phyloP scores from a whole-genome alignment of 1,140 invertebrate genomes.

The Diachasma alloeum region DNA sequence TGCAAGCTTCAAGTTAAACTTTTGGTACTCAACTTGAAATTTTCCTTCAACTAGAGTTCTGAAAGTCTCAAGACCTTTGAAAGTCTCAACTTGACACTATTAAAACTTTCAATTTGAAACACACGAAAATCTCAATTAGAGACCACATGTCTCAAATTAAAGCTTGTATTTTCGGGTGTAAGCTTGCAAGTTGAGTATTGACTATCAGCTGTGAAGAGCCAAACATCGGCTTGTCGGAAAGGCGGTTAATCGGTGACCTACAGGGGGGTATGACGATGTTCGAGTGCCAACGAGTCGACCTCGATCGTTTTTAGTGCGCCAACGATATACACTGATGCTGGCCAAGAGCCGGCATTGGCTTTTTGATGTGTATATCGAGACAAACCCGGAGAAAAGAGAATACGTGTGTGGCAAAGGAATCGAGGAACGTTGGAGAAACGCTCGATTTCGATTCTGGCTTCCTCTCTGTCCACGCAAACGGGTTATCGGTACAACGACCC shows the following conservation, averaged over 20 bases:
- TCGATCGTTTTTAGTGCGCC: constrained; percentile 55
- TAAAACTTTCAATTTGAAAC: too few relatives aligned
- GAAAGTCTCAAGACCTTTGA: too few relatives aligned
- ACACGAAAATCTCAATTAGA: too few relatives aligned
- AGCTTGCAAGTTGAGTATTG: background rate
- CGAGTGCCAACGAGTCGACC: constrained; percentile 43
- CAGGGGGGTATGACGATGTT: constrained; percentile 21
- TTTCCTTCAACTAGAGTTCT: too few relatives aligned
- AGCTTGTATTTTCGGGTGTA: too few relatives aligned
- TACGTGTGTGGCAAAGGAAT: background rate
- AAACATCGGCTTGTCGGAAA: constrained; percentile 34
- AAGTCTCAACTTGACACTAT: too few relatives aligned
- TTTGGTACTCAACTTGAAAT: too few relatives aligned
- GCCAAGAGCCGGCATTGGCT: background rate
- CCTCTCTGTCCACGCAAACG: constrained; percentile 17
- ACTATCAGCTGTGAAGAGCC: background rate
- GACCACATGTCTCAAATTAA: too few relatives aligned
- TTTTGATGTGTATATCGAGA: background rate
- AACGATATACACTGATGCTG: background rate
- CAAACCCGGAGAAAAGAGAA: background rate
- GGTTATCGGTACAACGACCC: constrained; percentile 22
- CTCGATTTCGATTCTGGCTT: constrained; percentile 18
- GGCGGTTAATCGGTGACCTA: constrained; percentile 47
- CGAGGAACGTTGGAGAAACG: constrained; percentile 17
- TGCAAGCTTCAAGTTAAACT: too few relatives aligned